Conservation (phyloP, 2,888 invertebrate genomes). For the Myopa testacea region DNA sequence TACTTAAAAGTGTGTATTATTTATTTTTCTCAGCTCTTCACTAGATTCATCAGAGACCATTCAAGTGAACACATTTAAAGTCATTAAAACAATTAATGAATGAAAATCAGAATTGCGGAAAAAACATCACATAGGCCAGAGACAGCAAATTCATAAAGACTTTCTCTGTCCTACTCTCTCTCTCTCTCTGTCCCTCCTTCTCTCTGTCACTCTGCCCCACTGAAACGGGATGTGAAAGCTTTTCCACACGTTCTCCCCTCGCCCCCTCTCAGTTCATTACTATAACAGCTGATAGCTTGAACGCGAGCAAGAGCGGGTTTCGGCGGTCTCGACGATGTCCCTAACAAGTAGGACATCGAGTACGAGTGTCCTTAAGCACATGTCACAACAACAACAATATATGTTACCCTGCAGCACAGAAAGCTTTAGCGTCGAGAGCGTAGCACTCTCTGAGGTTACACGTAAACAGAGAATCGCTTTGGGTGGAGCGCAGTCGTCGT, state of each 20-base stretch:
- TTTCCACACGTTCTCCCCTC: neutral
- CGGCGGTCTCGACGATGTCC: too few species aligned
- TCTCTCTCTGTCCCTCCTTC: neutral
- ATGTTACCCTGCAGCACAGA: too few species aligned
- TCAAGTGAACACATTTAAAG: neutral
- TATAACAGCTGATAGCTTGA: neutral
- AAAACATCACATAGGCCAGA: too few species aligned
- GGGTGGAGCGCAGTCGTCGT: slow-evolving; percentile 5
- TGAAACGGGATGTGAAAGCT: neutral
- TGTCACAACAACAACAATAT: too few species aligned
- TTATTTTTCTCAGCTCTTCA: too few species aligned
- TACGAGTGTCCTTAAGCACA: slow-evolving; percentile 29
- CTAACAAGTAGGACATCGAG: neutral
- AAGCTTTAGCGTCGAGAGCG: too few species aligned
- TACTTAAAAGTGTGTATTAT: too few species aligned
- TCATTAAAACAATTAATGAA: slow-evolving; percentile 27
- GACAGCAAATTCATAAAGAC: neutral
- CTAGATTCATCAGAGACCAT: too few species aligned
- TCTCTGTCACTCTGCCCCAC: neutral
- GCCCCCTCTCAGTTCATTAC: too few species aligned
- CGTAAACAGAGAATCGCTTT: slow-evolving; percentile 34
- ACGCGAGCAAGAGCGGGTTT: too few species aligned
- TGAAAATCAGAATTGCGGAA: neutral
- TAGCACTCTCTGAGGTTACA: neutral
- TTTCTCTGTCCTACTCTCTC: neutral